Conservation (phyloP, 2,888 invertebrate genomes). For the Mesoligia furuncula region DNA sequence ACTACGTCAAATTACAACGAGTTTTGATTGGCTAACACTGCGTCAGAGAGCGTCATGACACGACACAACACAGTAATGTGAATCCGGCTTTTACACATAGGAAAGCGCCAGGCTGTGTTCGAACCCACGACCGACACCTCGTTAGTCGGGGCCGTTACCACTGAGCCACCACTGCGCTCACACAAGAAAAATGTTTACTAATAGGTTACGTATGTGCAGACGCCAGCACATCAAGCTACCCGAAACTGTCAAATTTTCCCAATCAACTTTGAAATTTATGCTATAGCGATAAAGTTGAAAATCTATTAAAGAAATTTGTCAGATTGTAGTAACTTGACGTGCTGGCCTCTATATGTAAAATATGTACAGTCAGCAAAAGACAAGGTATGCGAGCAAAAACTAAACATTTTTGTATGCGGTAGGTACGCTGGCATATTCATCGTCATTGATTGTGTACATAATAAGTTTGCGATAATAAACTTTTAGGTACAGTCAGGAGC, state of each 20-base stretch:
- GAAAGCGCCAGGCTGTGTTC: neutral
- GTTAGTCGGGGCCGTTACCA: neutral
- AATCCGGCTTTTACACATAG: no score
- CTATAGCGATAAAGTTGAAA: no score
- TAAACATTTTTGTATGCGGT: neutral
- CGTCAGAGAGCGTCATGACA: no score
- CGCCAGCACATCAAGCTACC: no score
- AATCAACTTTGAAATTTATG: no score
- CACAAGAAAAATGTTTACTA: neutral
- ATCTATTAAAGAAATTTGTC: no score
- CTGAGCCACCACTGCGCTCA: neutral
- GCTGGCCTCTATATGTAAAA: neutral
- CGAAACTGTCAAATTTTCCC: no score
- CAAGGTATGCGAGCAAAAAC: neutral
- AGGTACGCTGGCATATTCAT: neutral
- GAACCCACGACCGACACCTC: neutral
- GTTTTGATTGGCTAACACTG: no score
- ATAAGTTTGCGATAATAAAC: neutral
- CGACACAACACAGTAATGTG: no score
- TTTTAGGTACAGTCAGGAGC: neutral
- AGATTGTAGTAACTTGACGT: no score
- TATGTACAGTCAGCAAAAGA: slow-evolving; percentile 14
- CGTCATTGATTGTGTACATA: neutral
- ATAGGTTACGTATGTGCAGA: neutral
- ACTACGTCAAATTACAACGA: no score